Base-by-base conservation (phyloP, 1,140 invertebrate species). In the Aphis craccivora region DNA sequence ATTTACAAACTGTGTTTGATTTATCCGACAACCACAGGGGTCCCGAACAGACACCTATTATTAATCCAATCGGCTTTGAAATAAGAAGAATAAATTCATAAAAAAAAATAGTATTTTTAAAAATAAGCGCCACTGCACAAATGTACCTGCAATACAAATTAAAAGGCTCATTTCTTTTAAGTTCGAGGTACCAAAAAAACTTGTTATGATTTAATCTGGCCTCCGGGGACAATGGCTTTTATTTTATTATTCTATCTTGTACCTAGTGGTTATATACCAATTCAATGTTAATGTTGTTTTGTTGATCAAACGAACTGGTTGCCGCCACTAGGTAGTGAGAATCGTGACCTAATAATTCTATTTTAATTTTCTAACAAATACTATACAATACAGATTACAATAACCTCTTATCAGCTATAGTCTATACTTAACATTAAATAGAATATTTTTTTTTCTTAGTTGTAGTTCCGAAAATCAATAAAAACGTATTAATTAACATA, bases 271-370 rank as follows among this genome's bases (percentile, higher is more conserved):
- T 93, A 86, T 93, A 86, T 86, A 93, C 91, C 48, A 86, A 51
- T 25, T 51, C 81, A 84, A 93, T 43, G 67, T 84, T 84, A 93
- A 93, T 93, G 91, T 92, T 92, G 90, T 91, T 92, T 86, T 86
- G 81, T 86, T 86, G 76, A 93, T 93, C 91, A 93, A 93, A 93
- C 81, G 91, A 86, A 53, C 48, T 84, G 23, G 91, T 93, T 93
- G 91, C 91, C 91, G 91, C 45, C 81, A 93, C 25, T 83, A 48
- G 25, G 35, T 25, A 48, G 76, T 51, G 35, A 84, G 48, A 93
- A 93, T 93, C 91, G 51, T 93, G 91, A 93, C 81, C 91, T 86
- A 93, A 84, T 93, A 93, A 86, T 93, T 48, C 91, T 86, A 93
- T 67, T 84, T 86, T 55, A 83, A 48, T 92, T 92, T 92, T 51